Evolutionary conservation across 2,113 vertebrate species (phyloP), one percentile per base, ranked within the genome.

Genomic region (Chionomys nivalis): DNA sequence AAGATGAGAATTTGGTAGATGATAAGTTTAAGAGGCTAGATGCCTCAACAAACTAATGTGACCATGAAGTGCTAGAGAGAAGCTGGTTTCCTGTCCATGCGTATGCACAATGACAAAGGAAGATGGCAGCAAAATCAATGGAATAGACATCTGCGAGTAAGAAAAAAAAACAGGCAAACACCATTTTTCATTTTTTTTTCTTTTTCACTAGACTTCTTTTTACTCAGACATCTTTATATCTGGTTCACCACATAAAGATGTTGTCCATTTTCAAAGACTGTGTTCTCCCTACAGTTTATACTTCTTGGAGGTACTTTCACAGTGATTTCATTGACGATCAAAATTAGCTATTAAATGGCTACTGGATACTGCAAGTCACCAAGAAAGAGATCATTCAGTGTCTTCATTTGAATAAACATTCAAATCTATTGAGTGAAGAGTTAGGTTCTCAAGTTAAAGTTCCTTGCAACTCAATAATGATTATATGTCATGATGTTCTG

Each of bases 251-350:
- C n/a, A 14, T 39, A 2, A 63, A 42, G 24, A 16, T 63, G 13
- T 7, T 42, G 7, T 6, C 4, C 7, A 63, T 1, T 28, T 24
- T 9, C 13, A 4, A 8, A 28, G 5, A 63, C 7, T 12, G 12
- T 82, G 7, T 63, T 28, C 36, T 83, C 49, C 12, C 19, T 23
- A n/a, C 11, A 81, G 49, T 58, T 81, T 42, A 42, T 61, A 61
- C 3, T 39, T 63, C 24, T 12, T 83, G 3, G 1, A 83, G 1
- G 7, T 28, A 28, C 13, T 28, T 42, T 63, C n/a, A 42, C 12
- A 42, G 24, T 7, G n/a, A 63, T 63, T 26, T 8, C 4, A 31
- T 2, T 44, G n/a, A 65, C 9, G 13, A 78, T 17, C 47, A 52
- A 77, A 52, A 49, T 78, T 52, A 33, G 9, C 1, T 23, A 33